Percentiles rank a stretch among this genome's conserved stretches.
phyloP scores from a whole-genome alignment of 2,888 invertebrate genomes.

The Drosophila glabriapex region DNA sequence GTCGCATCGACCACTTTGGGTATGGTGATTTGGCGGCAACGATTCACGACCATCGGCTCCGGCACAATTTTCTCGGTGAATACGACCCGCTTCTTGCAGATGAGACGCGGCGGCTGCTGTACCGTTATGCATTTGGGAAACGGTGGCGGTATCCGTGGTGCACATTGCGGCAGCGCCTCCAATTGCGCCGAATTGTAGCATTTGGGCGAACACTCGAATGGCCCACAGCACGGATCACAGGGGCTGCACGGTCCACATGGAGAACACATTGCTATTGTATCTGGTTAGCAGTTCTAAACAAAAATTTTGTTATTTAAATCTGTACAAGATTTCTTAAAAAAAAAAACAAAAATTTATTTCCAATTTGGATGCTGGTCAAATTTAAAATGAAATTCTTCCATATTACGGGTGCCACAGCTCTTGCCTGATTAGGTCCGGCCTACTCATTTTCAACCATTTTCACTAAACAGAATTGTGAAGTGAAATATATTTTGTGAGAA shows the following conservation, averaged over 20 bases:
- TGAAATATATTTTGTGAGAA: background rate
- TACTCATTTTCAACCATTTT: constrained; percentile 2
- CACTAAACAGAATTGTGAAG: background rate
- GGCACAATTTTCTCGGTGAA: constrained; percentile 81
- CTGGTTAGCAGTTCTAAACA: background rate
- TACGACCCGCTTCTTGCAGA: constrained; percentile 52
- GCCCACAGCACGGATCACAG: constrained; percentile 29
- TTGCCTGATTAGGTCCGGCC: constrained; percentile 13
- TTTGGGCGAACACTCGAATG: constrained; percentile 29
- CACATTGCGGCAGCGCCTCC: constrained; percentile 82
- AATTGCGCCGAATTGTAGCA: constrained; percentile 60
- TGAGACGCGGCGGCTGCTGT: constrained; percentile 28
- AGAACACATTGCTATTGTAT: constrained; percentile 21
- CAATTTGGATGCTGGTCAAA: constrained; percentile 37
- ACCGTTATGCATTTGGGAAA: constrained; percentile 49
- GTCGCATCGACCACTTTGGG: constrained; percentile 75
- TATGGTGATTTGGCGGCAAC: constrained; percentile 80
- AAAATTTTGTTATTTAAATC: constrained; percentile 16
- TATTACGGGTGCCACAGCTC: background rate
- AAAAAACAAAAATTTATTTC: constrained; percentile 5
- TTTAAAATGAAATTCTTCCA: constrained; percentile 6
- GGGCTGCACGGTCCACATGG: constrained; percentile 30
- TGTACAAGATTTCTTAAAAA: constrained; percentile 3
- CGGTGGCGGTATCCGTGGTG: constrained; percentile 79
- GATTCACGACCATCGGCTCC: constrained; percentile 81